These are phyloP conservation scores for Shargacucullia verbasci DNA, from an alignment of 2,888 invertebrate species.

Conservation along the genomic window DNA sequence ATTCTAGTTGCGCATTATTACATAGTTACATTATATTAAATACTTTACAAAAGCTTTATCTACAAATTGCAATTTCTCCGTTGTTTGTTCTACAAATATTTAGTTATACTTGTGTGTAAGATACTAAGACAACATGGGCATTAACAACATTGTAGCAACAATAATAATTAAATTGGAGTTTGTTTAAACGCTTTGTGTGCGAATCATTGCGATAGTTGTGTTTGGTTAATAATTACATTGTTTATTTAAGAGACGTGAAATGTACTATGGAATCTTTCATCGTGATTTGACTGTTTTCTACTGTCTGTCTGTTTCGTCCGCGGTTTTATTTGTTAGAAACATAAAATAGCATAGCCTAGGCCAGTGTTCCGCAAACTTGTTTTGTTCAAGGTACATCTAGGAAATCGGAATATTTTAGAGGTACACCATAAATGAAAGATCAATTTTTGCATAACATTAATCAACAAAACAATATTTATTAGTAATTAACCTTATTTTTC, in stretches of 20 bases:
- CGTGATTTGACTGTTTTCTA: conserved; percentile 1
- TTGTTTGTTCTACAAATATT: conserved; percentile 64
- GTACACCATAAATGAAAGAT: too few species aligned
- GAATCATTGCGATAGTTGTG: conserved; percentile 53
- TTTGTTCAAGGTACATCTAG: too few species aligned
- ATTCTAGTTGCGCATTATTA: too few species aligned
- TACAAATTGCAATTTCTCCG: conserved; percentile 61
- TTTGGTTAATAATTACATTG: conserved; percentile 42
- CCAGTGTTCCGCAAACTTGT: too few species aligned
- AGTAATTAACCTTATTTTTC: too few species aligned
- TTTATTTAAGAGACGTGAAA: conserved; percentile 5
- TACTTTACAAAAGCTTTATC: too few species aligned
- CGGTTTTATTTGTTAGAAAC: not conserved
- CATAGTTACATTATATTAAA: too few species aligned
- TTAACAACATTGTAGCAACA: conserved; percentile 68
- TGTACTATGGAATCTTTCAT: conserved; percentile 35
- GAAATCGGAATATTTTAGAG: too few species aligned
- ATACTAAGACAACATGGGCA: conserved; percentile 53
- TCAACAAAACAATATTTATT: too few species aligned
- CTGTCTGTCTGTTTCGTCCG: not conserved
- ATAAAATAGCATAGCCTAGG: too few species aligned
- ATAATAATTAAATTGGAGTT: conserved; percentile 65
- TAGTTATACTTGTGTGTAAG: conserved; percentile 45
- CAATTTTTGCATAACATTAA: too few species aligned
- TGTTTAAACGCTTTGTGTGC: conserved; percentile 49